Evolutionary conservation across 2,888 invertebrate species (phyloP).

Genomic region (Phortica okadai): DNA sequence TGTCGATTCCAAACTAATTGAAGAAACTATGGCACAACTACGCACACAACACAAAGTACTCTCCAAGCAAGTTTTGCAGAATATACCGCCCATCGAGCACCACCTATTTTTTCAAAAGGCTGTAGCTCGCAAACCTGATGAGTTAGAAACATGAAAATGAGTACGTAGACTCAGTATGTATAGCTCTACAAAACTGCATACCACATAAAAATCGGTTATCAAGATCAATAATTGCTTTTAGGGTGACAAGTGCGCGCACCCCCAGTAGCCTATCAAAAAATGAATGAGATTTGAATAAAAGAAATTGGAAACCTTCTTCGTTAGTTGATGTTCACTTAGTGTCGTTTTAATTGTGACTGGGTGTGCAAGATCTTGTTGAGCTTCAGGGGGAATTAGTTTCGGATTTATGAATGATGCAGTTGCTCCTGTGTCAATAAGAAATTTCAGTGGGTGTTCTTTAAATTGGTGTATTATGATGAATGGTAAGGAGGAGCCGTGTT

Average conservation of each 20-base stretch:
- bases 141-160: too few species aligned
- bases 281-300: neutral
- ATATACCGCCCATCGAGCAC: too few species aligned
- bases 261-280: neutral
- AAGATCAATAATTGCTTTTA: neutral
- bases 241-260: neutral
- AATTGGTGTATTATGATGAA: too few species aligned
- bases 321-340: neutral
- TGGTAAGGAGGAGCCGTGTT: too few species aligned
- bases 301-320: neutral
- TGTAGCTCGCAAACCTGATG: too few species aligned
- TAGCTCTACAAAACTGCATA: too few species aligned
- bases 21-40: constrained; percentile 70
- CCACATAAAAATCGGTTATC: neutral
- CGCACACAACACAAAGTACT: constrained; percentile 81
- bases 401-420: too few species aligned
- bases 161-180: too few species aligned
- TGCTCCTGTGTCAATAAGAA: too few species aligned
- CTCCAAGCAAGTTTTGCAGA: constrained; percentile 93
- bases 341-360: neutral
- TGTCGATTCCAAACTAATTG: constrained; percentile 71
- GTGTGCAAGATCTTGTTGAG: neutral
- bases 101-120: too few species aligned
- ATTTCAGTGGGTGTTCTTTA: too few species aligned
- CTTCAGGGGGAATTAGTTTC: neutral